Evolutionary conservation across 1,140 invertebrate genomes (phyloP), one percentile per base, ranked within the genome.

Genomic region (Ephestia elutella): DNA sequence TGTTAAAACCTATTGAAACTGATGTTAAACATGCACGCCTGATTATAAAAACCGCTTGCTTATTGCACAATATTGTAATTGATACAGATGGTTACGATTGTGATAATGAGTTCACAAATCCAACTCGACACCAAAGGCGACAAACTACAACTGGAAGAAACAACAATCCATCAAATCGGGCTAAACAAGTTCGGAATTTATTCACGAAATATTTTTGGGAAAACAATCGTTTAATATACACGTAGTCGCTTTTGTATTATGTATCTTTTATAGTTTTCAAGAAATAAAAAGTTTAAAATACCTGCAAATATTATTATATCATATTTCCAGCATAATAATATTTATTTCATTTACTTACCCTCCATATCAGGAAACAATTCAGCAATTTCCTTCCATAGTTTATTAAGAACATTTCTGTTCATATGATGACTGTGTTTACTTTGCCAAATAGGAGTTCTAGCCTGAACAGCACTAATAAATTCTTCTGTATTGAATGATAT

Each of bases 391-490:
- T 56, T 56, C 54, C 54, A 56, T 44, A 38, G 35, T 11, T 56
- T 56, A 56, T 56, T 56, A n/a, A 44, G 30, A 44, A 56, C 32
- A 56, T 56, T 56, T 56, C 54, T 56, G 54, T 56, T 56, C 32
- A 38, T 56, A 56, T 56, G 54, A 54, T 51, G 59, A 56, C 32
- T 35, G 32, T 35, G 54, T 55, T 59, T 53, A 17, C 57, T 59
- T 54, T 59, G 50, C 57, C 57, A 59, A 54, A 59, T 59, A 9
- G 57, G 57, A 59, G 57, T 48, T 59, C 57, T 59, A 59, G 57
- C 50, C 57, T 59, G 57, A 54, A 59, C 57, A 59, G 57, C 57
- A 54, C 57, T 59, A 54, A 59, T 59, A 59, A 59, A 59, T 30
- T 59, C 57, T 59, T 59, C 57, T 54, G 49, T 59, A 59, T 59